Evolutionary conservation across 2,888 invertebrate genomes (phyloP).

Genomic region (Chaetoderma sp.): DNA sequence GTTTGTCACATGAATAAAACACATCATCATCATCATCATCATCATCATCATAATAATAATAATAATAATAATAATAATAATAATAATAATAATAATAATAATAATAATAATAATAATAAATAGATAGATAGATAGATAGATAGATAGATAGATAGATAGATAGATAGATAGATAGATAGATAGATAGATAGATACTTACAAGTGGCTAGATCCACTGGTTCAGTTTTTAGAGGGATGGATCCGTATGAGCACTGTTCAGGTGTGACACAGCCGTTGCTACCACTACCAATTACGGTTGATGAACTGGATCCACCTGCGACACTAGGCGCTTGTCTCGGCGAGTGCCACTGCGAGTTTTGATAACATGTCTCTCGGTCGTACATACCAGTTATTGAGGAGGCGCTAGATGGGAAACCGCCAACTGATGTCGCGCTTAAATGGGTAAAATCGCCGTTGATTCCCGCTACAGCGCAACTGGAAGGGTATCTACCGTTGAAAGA

Average conservation of each 20-base stretch:
- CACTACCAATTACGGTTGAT: too few relatives aligned
- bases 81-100: conserved; percentile 21
- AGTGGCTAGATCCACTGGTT: conserved; percentile 58
- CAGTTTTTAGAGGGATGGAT: conserved; percentile 13
- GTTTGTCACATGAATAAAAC: too few relatives aligned
- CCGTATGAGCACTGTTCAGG: conserved; percentile 24
- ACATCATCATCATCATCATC: too few relatives aligned
- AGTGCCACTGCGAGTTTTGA: conserved; percentile 39
- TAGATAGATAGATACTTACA: too few relatives aligned
- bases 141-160: too few relatives aligned
- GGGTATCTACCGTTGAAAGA: conserved; percentile 54
- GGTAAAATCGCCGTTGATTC: conserved; percentile 41
- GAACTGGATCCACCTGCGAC: too few relatives aligned
- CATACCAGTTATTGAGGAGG: conserved; percentile 28
- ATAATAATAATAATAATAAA: too few relatives aligned
- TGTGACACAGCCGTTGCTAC: conserved; percentile 20
- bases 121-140: too few relatives aligned
- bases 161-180: too few relatives aligned
- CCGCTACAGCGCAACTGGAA: conserved; percentile 52
- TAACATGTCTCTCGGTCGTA: conserved; percentile 47
- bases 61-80: conserved; percentile 24
- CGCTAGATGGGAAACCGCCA: too few relatives aligned
- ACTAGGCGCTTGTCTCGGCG: conserved; percentile 33
- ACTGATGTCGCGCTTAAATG: conserved; percentile 37
- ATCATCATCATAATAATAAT: too few relatives aligned